Percentiles rank a stretch among this genome's conserved stretches.
These are phyloP conservation scores for Carcina quercana DNA, from an alignment of 2,888 invertebrate genomes.

Conservation along the genomic window DNA sequence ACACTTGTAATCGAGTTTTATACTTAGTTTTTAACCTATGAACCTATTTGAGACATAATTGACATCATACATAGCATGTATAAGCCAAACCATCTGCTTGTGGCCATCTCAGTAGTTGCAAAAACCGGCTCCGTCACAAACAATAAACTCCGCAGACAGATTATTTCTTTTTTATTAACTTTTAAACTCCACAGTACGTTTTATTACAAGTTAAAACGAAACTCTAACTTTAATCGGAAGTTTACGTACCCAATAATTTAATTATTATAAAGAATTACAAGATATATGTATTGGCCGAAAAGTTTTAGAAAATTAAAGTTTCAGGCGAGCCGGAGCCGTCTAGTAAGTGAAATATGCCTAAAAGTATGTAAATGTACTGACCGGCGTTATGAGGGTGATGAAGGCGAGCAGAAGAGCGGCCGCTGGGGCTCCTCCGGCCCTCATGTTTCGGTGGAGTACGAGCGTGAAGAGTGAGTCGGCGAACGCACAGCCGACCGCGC, in stretches of 20 bases:
- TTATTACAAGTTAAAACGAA: no score
- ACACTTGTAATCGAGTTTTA: no score
- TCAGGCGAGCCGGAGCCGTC: conserved; percentile 15
- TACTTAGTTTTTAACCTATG: no score
- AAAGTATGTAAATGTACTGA: conserved; percentile 22
- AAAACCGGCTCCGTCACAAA: conserved; percentile 26
- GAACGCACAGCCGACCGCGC: conserved; percentile 52
- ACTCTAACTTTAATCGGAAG: no score
- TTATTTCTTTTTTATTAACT: no score
- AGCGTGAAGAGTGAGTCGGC: conserved; percentile 40
- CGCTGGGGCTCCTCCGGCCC: conserved; percentile 36
- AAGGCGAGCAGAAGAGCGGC: conserved; percentile 43
- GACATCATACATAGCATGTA: no score
- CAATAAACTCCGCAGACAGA: conserved; percentile 15
- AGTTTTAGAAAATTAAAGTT: conserved; percentile 26
- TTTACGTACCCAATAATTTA: no score
- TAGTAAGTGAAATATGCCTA: conserved; percentile 3
- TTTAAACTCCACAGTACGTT: no score
- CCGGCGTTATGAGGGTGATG: conserved; percentile 25
- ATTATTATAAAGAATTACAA: conserved; percentile 11
- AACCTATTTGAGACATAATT: no score
- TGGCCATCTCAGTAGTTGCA: conserved; percentile 20
- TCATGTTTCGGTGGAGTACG: conserved; percentile 40
- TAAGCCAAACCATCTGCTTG: no score
- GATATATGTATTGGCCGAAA: conserved; percentile 21